Evolutionary conservation across 2,113 vertebrate species (phyloP).

Genomic region (Physeter macrocephalus): DNA sequence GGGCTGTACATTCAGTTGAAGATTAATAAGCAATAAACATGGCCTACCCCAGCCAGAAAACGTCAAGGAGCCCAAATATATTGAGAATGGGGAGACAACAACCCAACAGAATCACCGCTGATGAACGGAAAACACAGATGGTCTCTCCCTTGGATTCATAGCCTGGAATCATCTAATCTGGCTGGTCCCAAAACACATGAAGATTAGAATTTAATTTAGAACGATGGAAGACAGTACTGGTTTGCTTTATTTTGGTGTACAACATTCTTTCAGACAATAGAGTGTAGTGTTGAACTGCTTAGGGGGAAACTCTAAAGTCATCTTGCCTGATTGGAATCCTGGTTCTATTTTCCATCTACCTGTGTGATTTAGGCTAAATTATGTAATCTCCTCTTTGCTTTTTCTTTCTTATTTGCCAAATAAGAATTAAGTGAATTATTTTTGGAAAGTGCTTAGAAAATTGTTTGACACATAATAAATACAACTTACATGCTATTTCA

Average conservation of each 20-base stretch:
- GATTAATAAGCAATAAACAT: not conserved
- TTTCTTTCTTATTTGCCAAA: not conserved
- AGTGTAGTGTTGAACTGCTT: not conserved
- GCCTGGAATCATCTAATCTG: not conserved
- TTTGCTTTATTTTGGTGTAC: not conserved
- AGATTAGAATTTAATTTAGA: not conserved
- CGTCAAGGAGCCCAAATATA: not conserved
- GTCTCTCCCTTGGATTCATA: not conserved
- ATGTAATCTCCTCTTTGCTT: not conserved
- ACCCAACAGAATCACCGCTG: not conserved
- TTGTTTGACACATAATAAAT: not conserved
- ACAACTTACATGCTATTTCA: not conserved
- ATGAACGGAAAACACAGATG: not conserved
- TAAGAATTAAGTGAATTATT: not conserved
- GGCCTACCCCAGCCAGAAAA: not conserved
- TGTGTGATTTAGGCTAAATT: not conserved
- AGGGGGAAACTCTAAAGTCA: not conserved
- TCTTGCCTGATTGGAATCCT: not conserved
- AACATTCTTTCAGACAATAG: not conserved
- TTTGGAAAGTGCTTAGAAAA: not conserved
- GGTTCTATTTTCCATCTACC: not conserved
- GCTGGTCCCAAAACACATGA: not conserved
- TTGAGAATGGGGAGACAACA: not conserved
- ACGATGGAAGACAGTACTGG: not conserved
- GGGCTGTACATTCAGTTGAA: not conserved